A percentile compares a stretch with the other conserved stretches of the same genome.
Evolutionary conservation across 2,113 vertebrate species (phyloP).

Genomic region (Labeo rohita): DNA sequence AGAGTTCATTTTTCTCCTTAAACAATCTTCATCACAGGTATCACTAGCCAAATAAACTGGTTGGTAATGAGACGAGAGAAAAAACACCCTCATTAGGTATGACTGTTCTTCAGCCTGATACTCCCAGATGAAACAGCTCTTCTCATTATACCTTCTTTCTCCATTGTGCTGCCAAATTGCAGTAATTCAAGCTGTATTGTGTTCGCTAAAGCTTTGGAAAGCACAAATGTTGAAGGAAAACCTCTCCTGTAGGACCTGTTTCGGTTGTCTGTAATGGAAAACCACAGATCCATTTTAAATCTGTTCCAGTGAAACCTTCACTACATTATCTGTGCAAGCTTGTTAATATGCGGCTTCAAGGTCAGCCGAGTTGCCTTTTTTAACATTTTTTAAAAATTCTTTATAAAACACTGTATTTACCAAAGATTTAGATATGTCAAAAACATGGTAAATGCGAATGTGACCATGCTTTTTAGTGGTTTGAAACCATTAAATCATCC

Average conservation of each 20-base stretch:
- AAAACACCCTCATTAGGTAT: neutral
- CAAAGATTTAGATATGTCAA: neutral
- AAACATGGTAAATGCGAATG: neutral
- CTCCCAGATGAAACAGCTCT: slow-evolving; percentile 17
- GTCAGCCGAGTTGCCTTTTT: neutral
- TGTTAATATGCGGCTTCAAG: neutral
- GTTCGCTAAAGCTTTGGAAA: slow-evolving; percentile 9
- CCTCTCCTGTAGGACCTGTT: slow-evolving; percentile 9
- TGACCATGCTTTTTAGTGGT: neutral
- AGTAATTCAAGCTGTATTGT: slow-evolving; percentile 14
- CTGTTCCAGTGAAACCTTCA: neutral
- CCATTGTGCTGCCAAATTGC: slow-evolving; percentile 28
- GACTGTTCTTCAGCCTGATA: slow-evolving; percentile 8
- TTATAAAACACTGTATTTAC: neutral
- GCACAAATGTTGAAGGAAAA: neutral
- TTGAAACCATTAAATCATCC: neutral
- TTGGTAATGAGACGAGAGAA: neutral
- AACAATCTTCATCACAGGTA: slow-evolving; percentile 2
- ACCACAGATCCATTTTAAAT: slow-evolving; percentile 15
- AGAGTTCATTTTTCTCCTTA: slow-evolving; percentile 21
- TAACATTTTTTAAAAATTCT: neutral
- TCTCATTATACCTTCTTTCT: slow-evolving; percentile 21
- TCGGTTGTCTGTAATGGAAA: slow-evolving; percentile 10
- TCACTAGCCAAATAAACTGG: slow-evolving; percentile 11
- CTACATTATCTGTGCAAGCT: neutral